Percentiles rank a stretch among this genome's conserved stretches.
These are phyloP conservation scores for Elaphurus davidianus DNA, from an alignment of 2,113 vertebrate genomes.

Conservation along the genomic window DNA sequence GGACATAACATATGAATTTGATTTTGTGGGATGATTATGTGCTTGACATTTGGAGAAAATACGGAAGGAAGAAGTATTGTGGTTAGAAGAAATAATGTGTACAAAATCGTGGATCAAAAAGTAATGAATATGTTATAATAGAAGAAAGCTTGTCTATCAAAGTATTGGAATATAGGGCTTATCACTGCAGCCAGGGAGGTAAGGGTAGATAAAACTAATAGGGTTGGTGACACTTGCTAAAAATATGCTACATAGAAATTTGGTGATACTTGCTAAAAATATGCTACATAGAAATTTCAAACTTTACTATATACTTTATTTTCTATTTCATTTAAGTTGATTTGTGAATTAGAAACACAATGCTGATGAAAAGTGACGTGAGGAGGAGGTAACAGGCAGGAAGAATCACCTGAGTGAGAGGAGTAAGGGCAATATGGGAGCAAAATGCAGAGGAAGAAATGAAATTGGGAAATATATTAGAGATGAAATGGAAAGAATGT, in stretches of 20 bases:
- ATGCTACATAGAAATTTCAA: background rate
- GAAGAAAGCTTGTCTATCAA: background rate
- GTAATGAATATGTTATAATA: background rate
- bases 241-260: background rate
- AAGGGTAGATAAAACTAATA: background rate
- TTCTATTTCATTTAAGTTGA: background rate
- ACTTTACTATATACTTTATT: background rate
- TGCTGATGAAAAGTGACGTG: background rate
- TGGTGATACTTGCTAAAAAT: background rate
- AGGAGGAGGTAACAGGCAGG: background rate
- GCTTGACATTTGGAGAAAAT: slow-evolving; percentile 5
- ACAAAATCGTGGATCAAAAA: background rate
- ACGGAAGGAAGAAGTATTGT: background rate
- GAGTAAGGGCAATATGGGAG: background rate
- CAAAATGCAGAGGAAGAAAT: background rate
- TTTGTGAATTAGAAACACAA: background rate
- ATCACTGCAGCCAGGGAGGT: background rate
- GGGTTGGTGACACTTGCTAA: background rate
- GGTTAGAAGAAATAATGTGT: background rate
- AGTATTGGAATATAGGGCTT: background rate
- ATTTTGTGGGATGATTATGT: background rate
- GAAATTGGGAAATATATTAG: background rate
- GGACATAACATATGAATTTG: background rate
- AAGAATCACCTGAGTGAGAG: background rate
- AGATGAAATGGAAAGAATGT: background rate